These are phyloP conservation scores for Narcine bancroftii DNA, from an alignment of 2,113 vertebrate genomes.

Conservation along the genomic window DNA sequence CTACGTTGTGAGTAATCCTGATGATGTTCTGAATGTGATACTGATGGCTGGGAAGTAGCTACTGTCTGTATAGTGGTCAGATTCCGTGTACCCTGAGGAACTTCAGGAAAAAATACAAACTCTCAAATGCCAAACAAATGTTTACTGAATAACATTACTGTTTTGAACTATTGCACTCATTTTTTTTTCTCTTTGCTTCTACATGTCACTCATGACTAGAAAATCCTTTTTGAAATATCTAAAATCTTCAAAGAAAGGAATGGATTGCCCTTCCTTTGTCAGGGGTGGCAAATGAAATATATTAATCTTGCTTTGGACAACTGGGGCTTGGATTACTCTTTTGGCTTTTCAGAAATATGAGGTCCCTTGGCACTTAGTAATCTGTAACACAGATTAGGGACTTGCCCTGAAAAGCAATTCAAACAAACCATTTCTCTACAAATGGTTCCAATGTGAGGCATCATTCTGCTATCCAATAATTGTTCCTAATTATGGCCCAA, in stretches of 20 bases:
- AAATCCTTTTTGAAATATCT: background rate
- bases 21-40: slow-evolving; percentile 46
- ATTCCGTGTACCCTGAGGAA: slow-evolving; percentile 71
- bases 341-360: too few relatives aligned
- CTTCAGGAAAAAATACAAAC: slow-evolving; percentile 49
- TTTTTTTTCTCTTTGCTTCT: background rate
- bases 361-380: background rate
- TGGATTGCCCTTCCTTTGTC: background rate
- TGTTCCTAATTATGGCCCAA: background rate
- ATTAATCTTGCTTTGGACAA: background rate
- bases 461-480: background rate
- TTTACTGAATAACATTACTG: background rate
- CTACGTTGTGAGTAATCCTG: slow-evolving; percentile 66
- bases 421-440: background rate
- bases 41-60: slow-evolving; percentile 56
- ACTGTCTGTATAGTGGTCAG: slow-evolving; percentile 78
- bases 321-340: background rate
- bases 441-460: background rate
- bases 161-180: background rate
- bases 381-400: background rate
- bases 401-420: background rate
- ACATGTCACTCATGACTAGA: background rate
- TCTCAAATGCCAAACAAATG: background rate
- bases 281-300: background rate
- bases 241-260: background rate